Percentiles rank a stretch among this genome's conserved stretches.
These are phyloP conservation scores for Ceyx melanurus DNA, from an alignment of 2,113 vertebrate species.

Conservation along the genomic window DNA sequence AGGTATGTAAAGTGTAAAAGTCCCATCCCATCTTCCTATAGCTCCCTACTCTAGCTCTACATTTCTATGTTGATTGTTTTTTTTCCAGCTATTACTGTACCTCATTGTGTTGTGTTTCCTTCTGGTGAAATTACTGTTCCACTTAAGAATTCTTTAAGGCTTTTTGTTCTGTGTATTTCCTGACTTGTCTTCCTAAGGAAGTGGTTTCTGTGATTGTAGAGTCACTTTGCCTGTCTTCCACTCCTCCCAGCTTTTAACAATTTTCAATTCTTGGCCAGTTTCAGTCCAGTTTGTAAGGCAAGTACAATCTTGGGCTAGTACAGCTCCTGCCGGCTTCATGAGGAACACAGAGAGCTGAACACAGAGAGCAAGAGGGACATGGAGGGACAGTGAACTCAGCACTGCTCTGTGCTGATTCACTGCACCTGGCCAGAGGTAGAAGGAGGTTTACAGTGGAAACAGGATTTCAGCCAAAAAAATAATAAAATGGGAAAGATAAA, in stretches of 20 bases:
- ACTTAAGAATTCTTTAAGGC: neutral
- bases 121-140: neutral
- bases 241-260: neutral
- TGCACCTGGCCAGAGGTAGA: neutral
- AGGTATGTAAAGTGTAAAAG: slow-evolving; percentile 68
- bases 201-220: neutral
- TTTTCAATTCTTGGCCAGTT: neutral
- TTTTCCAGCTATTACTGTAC: neutral
- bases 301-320: neutral
- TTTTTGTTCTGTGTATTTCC: neutral
- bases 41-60: neutral
- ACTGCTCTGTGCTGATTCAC: neutral
- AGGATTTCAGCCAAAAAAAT: neutral
- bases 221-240: neutral
- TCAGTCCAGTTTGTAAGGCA: neutral
- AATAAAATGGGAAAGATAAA: neutral
- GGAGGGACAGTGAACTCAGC: neutral
- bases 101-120: neutral
- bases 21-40: neutral
- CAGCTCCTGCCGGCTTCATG: neutral
- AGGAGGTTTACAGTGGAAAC: neutral
- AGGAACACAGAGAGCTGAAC: neutral
- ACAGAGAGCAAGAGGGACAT: neutral
- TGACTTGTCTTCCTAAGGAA: neutral
- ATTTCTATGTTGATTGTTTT: neutral